A percentile compares a stretch with the other conserved stretches of the same genome.
Conservation (phyloP, 2,888 invertebrate genomes). For the Alitta virens region DNA sequence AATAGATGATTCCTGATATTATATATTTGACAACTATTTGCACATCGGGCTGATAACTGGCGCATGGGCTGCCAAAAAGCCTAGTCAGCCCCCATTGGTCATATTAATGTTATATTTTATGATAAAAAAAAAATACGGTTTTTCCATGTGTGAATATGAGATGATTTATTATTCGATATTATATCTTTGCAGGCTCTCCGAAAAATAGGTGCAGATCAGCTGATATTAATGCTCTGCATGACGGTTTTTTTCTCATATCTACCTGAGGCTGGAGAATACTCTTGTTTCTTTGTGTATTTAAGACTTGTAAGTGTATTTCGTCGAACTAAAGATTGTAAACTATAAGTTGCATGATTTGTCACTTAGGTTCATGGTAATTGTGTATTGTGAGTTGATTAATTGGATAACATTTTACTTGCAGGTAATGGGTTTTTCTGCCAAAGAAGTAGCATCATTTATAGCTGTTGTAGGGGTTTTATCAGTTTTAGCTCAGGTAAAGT, state of each 20-base stretch:
- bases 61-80: too few relatives aligned
- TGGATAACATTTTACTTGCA: constrained; percentile 37
- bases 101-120: too few relatives aligned
- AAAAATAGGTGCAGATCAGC: constrained; percentile 91
- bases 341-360: neutral
- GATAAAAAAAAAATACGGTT: too few relatives aligned
- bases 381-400: too few relatives aligned
- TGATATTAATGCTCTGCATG: constrained; percentile 93
- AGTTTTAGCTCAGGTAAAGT: constrained; percentile 84
- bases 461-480: constrained; percentile 95
- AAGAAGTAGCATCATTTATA: constrained; percentile 96
- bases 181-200: constrained; percentile 65
- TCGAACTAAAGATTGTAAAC: neutral
- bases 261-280: constrained; percentile 96
- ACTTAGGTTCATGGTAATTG: too few relatives aligned
- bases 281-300: constrained; percentile 98
- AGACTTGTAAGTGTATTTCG: constrained; percentile 74
- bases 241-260: constrained; percentile 97
- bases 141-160: too few relatives aligned
- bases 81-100: too few relatives aligned
- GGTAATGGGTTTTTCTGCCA: constrained; percentile 91
- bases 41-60: too few relatives aligned
- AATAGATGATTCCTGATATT: too few relatives aligned
- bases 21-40: too few relatives aligned
- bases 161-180: too few relatives aligned